Conservation (phyloP, 2,888 invertebrate species). For the Tethea ocularis region DNA sequence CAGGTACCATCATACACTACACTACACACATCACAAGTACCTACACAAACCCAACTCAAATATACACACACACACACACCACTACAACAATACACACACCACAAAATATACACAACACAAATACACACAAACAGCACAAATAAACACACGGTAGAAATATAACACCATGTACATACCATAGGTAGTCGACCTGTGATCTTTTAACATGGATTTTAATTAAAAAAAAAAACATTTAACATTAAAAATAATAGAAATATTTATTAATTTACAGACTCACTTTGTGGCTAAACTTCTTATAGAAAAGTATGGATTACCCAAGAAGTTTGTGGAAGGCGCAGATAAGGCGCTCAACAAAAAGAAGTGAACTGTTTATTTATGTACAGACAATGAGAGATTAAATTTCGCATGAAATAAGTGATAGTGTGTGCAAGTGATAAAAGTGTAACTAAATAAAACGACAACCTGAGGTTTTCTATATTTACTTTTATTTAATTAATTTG, state of each 20-base stretch:
- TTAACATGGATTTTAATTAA: no score
- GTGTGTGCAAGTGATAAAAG: conserved; percentile 8
- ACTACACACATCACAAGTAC: no score
- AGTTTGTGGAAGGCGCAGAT: conserved; percentile 89
- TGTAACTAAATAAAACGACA: conserved; percentile 16
- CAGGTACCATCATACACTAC: conserved; percentile 83
- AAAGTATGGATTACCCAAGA: conserved; percentile 90
- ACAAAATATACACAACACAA: no score
- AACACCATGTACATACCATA: no score
- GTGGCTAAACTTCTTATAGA: conserved; percentile 84
- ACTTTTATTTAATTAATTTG: conserved; percentile 18
- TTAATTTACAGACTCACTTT: conserved; percentile 71
- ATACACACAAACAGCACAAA: no score
- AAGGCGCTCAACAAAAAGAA: conserved; percentile 88
- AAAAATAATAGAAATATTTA: conserved; percentile 10
- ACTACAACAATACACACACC: no score
- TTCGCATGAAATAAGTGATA: conserved; percentile 10
- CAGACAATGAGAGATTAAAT: conserved; percentile 20
- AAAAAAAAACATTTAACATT: no score
- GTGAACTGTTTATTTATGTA: conserved; percentile 27
- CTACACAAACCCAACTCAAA: no score
- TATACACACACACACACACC: no score
- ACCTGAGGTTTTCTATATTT: conserved; percentile 17
- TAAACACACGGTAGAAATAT: no score
- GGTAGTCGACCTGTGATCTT: no score